These are phyloP conservation scores for Stramonita haemastoma DNA, from an alignment of 2,888 invertebrate genomes.

Conservation along the genomic window DNA sequence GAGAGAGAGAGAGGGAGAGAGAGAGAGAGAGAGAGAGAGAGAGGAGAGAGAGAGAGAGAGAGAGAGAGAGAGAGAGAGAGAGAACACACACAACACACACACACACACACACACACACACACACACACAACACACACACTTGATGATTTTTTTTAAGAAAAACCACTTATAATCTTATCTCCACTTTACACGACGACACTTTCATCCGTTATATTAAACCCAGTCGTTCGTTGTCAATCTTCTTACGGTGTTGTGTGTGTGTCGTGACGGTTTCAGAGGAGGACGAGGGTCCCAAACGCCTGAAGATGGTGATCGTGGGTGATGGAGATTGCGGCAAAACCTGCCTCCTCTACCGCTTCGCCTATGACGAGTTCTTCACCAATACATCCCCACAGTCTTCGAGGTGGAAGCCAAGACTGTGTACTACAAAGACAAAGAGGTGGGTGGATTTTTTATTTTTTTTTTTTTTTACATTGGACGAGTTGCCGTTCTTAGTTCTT, in stretches of 20 bases:
- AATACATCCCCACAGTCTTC: slow-evolving; percentile 44
- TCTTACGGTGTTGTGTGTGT: not conserved
- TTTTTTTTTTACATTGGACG: no score
- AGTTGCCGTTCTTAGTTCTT: no score
- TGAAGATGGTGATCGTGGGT: slow-evolving; percentile 50
- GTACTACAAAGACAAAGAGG: slow-evolving; percentile 37
- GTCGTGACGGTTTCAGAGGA: not conserved
- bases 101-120: no score
- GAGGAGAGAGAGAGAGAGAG: no score
- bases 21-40: no score
- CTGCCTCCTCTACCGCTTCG: slow-evolving; percentile 47
- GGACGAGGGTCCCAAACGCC: not conserved
- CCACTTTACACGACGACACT: not conserved
- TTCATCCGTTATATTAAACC: not conserved
- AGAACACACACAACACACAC: no score
- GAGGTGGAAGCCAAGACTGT: slow-evolving; percentile 40
- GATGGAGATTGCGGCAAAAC: slow-evolving; percentile 54
- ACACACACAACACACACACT: not conserved
- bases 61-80: no score
- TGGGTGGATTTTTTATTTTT: not conserved
- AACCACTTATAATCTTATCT: not conserved
- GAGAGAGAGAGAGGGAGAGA: no score
- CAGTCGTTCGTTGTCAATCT: not conserved
- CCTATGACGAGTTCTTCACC: slow-evolving; percentile 35
- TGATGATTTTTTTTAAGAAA: not conserved